Base-by-base conservation (phyloP, 2,113 vertebrate species). In the Thryonomys swinderianus region DNA sequence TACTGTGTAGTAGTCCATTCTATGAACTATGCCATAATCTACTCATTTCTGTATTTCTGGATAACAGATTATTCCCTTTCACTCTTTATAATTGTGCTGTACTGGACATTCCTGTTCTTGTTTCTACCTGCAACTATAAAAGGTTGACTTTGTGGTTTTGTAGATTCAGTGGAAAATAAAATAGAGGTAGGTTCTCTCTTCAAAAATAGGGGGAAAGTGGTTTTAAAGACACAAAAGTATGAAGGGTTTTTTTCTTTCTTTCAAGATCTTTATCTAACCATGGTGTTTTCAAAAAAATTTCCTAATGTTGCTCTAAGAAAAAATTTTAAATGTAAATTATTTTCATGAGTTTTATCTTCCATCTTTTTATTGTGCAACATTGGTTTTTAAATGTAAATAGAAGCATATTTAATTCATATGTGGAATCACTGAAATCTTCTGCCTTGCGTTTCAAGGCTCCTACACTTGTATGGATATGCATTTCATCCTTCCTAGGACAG, bases 301-400 rank as follows among this genome's bases (percentile, higher is more conserved):
- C 71, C 85, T 86, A 66, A 57, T 94, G 48, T 11, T 74, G 8
- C 14, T 67, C 66, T 88, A 94, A 94, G 91, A 59, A 94, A 96
- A 91, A 95, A 30, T 51, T 45, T 67, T 82, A 82, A 73, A 82
- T 51, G 45, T 13, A 94, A 82, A 62, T 86, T 42, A 21, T 76
- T 25, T 48, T 78, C 16, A n/a, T 42, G 20, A 87, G 62, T 91
- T 88, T 94, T 32, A 23, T 37, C 34, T 95, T 93, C 71, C 21
- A 78, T 42, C 42, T 21, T 83, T 78, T 37, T 71, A 57, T 84
- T 85, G n/a, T 67, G 1, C 21, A 74, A 45, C 76, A 30, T n/a
- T 42, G 53, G 13, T 76, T 95, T n/a, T 95, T 64, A 85, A 93
- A 94, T 34, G 84, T 78, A 79, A 42, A 88, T 27, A 20, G 37